Evolutionary conservation across 2,888 invertebrate species (phyloP).

Genomic region (Onthophagus sagittarius): DNA sequence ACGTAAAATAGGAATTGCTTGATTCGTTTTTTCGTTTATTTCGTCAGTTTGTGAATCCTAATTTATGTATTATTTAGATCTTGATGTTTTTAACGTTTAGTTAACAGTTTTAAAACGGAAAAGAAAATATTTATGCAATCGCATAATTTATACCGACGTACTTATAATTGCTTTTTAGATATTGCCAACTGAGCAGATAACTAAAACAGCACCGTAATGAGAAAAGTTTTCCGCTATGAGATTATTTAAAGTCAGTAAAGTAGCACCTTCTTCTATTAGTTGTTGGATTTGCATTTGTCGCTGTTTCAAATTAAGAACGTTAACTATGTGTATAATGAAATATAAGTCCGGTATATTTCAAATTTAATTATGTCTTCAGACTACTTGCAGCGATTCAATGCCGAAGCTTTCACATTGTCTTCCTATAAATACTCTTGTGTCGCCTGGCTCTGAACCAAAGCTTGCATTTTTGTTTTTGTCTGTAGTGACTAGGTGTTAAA

Average conservation of each 20-base stretch:
- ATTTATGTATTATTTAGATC: too few species aligned
- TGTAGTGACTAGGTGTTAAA: not conserved
- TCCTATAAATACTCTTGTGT: not conserved
- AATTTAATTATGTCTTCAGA: not conserved
- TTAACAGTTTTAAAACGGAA: not conserved
- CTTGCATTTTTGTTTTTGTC: not conserved
- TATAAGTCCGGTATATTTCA: too few species aligned
- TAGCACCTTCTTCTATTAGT: not conserved
- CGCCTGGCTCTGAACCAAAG: not conserved
- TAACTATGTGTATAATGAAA: too few species aligned
- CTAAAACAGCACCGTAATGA: not conserved
- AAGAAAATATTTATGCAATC: not conserved
- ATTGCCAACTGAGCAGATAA: not conserved
- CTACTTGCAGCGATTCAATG: not conserved
- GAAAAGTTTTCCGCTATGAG: not conserved
- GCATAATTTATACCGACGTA: not conserved
- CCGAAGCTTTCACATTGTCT: not conserved
- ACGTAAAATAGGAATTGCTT: not conserved
- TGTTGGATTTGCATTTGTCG: not conserved
- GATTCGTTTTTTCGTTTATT: too few species aligned
- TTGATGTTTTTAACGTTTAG: too few species aligned
- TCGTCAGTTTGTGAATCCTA: too few species aligned
- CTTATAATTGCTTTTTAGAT: not conserved
- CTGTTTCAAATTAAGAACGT: not conserved
- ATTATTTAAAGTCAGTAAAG: not conserved